These are phyloP conservation scores for Pygoscelis antarcticus DNA, from an alignment of 2,113 vertebrate species.

Conservation along the genomic window DNA sequence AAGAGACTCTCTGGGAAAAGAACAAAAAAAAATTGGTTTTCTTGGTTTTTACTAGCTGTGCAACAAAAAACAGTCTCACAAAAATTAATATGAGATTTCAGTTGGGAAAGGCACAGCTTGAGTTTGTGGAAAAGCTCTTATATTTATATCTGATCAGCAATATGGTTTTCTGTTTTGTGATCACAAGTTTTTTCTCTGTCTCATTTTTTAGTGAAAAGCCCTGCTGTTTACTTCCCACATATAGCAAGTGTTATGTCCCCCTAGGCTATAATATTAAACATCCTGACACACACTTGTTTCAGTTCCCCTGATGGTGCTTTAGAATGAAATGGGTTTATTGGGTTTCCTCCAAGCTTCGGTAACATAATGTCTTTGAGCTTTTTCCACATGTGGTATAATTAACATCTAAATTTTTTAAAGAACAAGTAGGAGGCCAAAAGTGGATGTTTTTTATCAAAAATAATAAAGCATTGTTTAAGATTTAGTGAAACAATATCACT, in stretches of 20 bases:
- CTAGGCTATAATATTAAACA: slow-evolving; percentile 57
- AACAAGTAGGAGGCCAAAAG: background rate
- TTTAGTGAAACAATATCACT: background rate
- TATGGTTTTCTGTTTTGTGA: slow-evolving; percentile 66
- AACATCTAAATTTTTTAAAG: slow-evolving; percentile 63
- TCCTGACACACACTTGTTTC: slow-evolving; percentile 56
- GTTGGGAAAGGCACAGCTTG: slow-evolving; percentile 52
- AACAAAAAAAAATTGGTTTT: slow-evolving; percentile 48
- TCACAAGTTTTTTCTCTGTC: slow-evolving; percentile 53
- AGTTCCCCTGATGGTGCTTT: slow-evolving; percentile 53
- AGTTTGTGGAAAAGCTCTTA: slow-evolving; percentile 44
- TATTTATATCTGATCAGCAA: slow-evolving; percentile 56
- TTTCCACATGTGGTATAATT: slow-evolving; percentile 53
- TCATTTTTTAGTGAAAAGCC: slow-evolving; percentile 61
- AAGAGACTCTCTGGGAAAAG: background rate
- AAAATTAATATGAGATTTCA: slow-evolving; percentile 59
- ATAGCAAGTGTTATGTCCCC: slow-evolving; percentile 57
- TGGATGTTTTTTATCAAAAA: background rate
- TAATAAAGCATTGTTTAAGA: background rate
- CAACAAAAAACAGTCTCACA: slow-evolving; percentile 30
- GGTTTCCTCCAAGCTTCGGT: slow-evolving; percentile 9
- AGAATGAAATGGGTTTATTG: slow-evolving; percentile 49
- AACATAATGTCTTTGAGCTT: slow-evolving; percentile 39
- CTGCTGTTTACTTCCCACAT: slow-evolving; percentile 62
- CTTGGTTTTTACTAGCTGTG: slow-evolving; percentile 30